phyloP scores from a whole-genome alignment of 2,113 vertebrate genomes.

The Grus americana region DNA sequence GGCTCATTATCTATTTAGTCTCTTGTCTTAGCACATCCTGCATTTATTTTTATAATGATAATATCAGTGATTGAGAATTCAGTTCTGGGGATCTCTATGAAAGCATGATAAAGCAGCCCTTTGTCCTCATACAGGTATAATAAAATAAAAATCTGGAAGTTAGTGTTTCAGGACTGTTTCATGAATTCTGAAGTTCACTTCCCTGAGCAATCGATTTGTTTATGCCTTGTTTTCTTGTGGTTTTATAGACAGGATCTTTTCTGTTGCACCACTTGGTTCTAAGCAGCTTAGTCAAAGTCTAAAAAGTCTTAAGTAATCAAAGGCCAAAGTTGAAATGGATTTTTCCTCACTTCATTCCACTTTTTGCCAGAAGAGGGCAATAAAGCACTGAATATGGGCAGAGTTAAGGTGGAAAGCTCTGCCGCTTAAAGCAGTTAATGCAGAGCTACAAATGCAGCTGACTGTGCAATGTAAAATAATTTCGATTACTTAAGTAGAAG shows the following conservation, averaged over 20 bases:
- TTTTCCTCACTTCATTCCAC: not conserved
- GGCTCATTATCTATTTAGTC: not conserved
- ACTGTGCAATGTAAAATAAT: not conserved
- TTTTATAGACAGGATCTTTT: not conserved
- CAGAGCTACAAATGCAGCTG: not conserved
- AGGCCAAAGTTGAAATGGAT: not conserved
- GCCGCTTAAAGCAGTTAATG: not conserved
- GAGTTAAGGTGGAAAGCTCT: not conserved
- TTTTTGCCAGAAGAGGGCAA: conserved; percentile 54
- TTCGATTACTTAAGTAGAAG: not conserved
- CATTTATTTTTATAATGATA: not conserved
- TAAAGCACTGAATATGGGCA: not conserved
- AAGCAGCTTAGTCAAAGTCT: not conserved
- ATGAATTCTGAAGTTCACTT: not conserved
- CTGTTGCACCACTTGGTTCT: not conserved
- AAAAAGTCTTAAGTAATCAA: not conserved
- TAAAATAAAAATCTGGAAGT: not conserved
- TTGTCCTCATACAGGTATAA: not conserved
- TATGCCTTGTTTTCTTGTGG: not conserved
- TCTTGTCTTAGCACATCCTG: not conserved
- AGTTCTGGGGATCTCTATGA: not conserved
- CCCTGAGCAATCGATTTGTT: not conserved
- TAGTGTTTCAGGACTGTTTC: not conserved
- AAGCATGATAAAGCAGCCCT: not conserved
- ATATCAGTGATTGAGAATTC: not conserved